phyloP scores from a whole-genome alignment of 1,140 invertebrate species.

The Caerostris darwini region DNA sequence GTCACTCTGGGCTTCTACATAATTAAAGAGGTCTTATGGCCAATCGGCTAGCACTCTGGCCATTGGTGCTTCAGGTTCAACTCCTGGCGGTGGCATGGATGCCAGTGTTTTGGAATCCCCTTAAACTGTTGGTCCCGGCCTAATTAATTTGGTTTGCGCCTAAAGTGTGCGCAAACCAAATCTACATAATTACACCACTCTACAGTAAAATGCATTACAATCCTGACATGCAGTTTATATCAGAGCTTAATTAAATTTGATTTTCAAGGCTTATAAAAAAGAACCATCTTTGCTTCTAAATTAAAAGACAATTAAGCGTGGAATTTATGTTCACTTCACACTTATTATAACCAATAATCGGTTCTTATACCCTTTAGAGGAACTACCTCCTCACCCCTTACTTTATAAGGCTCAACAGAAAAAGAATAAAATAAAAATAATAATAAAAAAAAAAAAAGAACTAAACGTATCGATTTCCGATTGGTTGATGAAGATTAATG shows the following conservation, averaged over 20 bases:
- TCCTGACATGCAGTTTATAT: background rate
- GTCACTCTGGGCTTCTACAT: too few relatives aligned
- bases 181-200: too few relatives aligned
- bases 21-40: too few relatives aligned
- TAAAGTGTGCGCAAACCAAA: too few relatives aligned
- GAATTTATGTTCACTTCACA: constrained; percentile 26
- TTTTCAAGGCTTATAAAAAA: background rate
- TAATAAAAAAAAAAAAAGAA: background rate
- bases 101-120: too few relatives aligned
- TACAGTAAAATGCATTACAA: background rate
- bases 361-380: background rate
- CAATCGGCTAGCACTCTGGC: too few relatives aligned
- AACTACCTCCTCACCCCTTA: background rate
- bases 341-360: constrained; percentile 37
- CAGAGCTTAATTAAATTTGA: constrained; percentile 5
- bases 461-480: constrained; percentile 29
- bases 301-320: constrained; percentile 21
- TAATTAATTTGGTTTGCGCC: too few relatives aligned
- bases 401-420: background rate
- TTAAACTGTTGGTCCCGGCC: too few relatives aligned
- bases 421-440: background rate
- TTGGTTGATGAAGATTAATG: constrained; percentile 34
- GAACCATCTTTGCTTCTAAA: background rate
- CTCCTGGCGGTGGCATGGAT: too few relatives aligned
- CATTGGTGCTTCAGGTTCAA: too few relatives aligned